Percentiles rank a stretch among this genome's conserved stretches.
Conservation (phyloP, 2,113 vertebrate species). For the Antennarius striatus region DNA sequence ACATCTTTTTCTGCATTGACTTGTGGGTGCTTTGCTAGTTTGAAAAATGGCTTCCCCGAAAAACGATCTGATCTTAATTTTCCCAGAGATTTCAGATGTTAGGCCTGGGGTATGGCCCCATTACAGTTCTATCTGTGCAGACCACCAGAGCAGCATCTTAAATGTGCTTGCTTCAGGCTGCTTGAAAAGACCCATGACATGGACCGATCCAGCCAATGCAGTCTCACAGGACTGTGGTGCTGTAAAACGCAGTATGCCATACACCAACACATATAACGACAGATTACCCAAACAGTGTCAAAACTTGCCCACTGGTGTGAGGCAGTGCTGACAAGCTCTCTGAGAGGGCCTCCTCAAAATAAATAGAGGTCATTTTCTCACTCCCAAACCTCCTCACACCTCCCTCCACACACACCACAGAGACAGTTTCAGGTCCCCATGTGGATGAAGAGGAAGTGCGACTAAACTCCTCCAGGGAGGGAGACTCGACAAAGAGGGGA, state of each 20-base stretch:
- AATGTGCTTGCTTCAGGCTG: slow-evolving; percentile 44
- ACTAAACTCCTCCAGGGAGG: slow-evolving; percentile 60
- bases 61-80: slow-evolving; percentile 31
- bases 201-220: slow-evolving; percentile 29
- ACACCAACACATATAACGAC: slow-evolving; percentile 28
- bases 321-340: slow-evolving; percentile 50
- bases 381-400: slow-evolving; percentile 17
- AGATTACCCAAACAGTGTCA: slow-evolving; percentile 58
- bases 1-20: slow-evolving; percentile 15
- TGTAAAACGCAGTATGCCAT: slow-evolving; percentile 1
- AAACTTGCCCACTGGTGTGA: slow-evolving; percentile 65
- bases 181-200: slow-evolving; percentile 42
- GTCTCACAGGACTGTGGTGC: slow-evolving; percentile 38
- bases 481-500: slow-evolving; percentile 28
- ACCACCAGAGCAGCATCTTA: slow-evolving; percentile 49
- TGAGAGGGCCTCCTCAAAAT: slow-evolving; percentile 54
- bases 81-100: slow-evolving; percentile 30
- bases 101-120: slow-evolving; percentile 55
- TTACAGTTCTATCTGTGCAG: slow-evolving; percentile 51
- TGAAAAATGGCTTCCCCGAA: slow-evolving; percentile 29
- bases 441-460: slow-evolving; percentile 50
- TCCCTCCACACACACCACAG: slow-evolving; percentile 30
- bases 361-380: slow-evolving; percentile 70
- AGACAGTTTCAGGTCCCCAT: slow-evolving; percentile 52
- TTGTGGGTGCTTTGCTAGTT: slow-evolving; percentile 19